Conservation (phyloP, 2,113 vertebrate species). For the Aramus guarauna region DNA sequence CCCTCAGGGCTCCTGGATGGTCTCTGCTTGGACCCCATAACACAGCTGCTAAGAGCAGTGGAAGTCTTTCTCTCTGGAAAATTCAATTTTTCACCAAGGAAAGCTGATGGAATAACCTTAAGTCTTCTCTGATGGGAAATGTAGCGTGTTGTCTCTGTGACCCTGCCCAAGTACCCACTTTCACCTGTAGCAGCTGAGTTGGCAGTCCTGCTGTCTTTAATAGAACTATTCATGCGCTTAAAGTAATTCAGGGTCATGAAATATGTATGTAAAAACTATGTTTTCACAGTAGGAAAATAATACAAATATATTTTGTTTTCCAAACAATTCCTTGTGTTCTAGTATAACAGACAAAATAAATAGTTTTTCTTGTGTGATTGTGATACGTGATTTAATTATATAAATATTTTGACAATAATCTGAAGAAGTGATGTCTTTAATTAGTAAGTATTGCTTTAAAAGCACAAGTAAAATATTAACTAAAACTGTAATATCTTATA, state of each 20-base stretch:
- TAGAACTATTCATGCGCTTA: neutral
- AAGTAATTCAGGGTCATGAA: neutral
- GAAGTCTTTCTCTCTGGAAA: neutral
- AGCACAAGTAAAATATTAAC: neutral
- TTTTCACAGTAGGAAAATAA: neutral
- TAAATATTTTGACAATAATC: neutral
- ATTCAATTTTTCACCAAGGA: neutral
- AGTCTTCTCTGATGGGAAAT: neutral
- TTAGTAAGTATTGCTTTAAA: neutral
- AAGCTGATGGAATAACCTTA: neutral
- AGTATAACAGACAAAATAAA: neutral
- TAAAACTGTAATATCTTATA: neutral
- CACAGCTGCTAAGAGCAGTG: neutral
- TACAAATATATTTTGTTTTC: neutral
- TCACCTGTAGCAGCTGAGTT: neutral
- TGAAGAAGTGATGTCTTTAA: neutral
- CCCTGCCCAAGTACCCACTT: neutral
- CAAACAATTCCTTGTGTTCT: neutral
- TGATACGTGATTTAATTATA: neutral
- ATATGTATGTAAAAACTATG: neutral
- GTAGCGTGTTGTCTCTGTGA: neutral
- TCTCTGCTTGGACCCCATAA: neutral
- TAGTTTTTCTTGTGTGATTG: neutral
- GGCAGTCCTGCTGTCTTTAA: neutral
- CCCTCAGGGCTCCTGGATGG: neutral